Conservation (phyloP, 2,797 vertebrate genomes). For the Xerus rutilus region DNA sequence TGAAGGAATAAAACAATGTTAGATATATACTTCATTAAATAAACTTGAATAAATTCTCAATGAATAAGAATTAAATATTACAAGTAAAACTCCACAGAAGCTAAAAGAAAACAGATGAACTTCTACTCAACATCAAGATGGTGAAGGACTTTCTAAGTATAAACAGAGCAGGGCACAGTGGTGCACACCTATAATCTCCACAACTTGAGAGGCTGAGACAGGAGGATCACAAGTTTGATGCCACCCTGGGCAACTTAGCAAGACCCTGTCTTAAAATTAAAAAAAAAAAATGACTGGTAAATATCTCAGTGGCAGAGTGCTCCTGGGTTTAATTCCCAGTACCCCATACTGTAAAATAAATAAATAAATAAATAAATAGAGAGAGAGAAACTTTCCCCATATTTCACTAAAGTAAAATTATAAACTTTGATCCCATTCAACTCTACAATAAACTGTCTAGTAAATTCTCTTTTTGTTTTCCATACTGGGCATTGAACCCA, state of each 20-base stretch:
- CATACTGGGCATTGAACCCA: no score
- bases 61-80: conserved; percentile 21
- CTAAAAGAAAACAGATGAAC: background rate
- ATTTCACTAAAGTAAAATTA: conserved; percentile 39
- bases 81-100: conserved; percentile 55
- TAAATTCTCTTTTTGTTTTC: background rate
- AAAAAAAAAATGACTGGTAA: no score
- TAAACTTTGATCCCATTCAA: background rate
- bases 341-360: no score
- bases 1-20: conserved; percentile 54
- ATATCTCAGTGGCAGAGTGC: no score
- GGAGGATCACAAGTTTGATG: no score
- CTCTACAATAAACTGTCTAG: conserved; percentile 13
- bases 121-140: background rate
- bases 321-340: no score
- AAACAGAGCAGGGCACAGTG: background rate
- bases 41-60: conserved; percentile 24
- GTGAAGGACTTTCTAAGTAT: conserved; percentile 4
- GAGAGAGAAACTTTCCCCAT: background rate
- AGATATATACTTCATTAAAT: conserved; percentile 33
- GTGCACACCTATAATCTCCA: no score
- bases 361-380: no score
- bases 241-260: no score
- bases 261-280: no score
- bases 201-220: no score